These are phyloP conservation scores for Hemiscyllium ocellatum DNA, from an alignment of 2,113 vertebrate genomes.

Conservation along the genomic window DNA sequence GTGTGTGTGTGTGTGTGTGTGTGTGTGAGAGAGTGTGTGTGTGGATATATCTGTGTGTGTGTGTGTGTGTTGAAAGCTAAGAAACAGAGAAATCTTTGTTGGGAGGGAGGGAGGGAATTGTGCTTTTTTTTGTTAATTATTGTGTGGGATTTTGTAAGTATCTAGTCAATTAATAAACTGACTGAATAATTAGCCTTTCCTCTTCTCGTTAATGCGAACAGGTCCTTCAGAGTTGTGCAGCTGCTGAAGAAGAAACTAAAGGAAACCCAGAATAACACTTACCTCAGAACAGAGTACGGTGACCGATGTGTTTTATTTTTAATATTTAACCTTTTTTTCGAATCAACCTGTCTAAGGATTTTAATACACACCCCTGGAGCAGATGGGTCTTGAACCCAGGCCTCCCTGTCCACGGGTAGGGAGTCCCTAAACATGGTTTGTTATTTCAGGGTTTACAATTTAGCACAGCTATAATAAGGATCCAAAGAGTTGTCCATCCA, in stretches of 20 bases:
- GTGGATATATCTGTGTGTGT: too few relatives aligned
- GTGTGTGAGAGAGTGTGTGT: too few relatives aligned
- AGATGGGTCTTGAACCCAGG: too few relatives aligned
- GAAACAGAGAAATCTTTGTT: not conserved
- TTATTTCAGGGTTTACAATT: not conserved
- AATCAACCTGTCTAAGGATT: too few relatives aligned
- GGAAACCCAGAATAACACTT: constrained; percentile 38
- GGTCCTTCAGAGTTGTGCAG: constrained; percentile 56
- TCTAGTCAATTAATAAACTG: not conserved
- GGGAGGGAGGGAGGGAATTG: not conserved
- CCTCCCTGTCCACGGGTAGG: too few relatives aligned
- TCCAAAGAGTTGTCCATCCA: too few relatives aligned
- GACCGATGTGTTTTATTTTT: not conserved
- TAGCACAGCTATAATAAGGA: not conserved
- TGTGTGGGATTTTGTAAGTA: not conserved
- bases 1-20: too few relatives aligned
- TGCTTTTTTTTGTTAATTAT: not conserved
- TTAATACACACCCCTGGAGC: too few relatives aligned
- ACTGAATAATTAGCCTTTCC: not conserved
- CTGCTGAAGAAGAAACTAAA: constrained; percentile 54
- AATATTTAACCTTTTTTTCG: too few relatives aligned
- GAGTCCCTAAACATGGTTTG: not conserved
- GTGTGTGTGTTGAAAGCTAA: not conserved
- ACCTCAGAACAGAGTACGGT: constrained; percentile 46
- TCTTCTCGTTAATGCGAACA: constrained; percentile 39